Percentiles rank a stretch among this genome's conserved stretches.
phyloP scores from a whole-genome alignment of 2,797 vertebrate genomes.

The Ispidina lecontei region DNA sequence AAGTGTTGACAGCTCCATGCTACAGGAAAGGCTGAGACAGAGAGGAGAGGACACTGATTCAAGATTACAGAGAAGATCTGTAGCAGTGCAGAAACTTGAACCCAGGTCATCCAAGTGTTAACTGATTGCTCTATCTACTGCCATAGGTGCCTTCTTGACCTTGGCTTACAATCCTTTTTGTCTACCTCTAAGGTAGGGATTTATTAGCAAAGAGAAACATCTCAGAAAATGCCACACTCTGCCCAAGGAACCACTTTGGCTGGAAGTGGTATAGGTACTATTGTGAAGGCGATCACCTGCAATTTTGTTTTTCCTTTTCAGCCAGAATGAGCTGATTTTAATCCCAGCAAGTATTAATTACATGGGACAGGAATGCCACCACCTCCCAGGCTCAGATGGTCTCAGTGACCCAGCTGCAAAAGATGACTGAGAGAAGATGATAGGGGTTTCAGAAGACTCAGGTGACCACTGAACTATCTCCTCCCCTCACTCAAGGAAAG shows the following conservation, averaged over 20 bases:
- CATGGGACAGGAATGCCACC: neutral
- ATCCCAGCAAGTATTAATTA: neutral
- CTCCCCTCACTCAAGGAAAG: neutral
- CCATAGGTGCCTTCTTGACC: neutral
- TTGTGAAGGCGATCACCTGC: neutral
- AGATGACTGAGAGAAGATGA: neutral
- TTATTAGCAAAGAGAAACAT: neutral
- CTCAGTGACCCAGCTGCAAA: rapidly evolving
- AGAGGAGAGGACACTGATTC: neutral
- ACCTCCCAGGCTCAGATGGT: neutral
- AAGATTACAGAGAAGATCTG: neutral
- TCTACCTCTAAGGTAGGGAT: neutral
- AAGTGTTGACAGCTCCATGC: neutral
- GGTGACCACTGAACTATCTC: neutral
- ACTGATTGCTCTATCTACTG: neutral
- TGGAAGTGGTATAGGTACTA: neutral
- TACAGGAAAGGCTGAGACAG: neutral
- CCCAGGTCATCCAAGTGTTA: neutral
- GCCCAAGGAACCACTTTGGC: neutral
- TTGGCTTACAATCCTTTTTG: neutral
- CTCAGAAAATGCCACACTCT: neutral
- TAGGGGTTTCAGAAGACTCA: neutral
- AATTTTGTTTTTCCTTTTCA: neutral
- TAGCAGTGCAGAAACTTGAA: neutral
- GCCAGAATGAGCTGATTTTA: neutral